These are phyloP conservation scores for rabbit (Oryctolagus cuniculus) DNA, from an alignment of 2,113 vertebrate genomes.

Conservation along the genomic window DNA sequence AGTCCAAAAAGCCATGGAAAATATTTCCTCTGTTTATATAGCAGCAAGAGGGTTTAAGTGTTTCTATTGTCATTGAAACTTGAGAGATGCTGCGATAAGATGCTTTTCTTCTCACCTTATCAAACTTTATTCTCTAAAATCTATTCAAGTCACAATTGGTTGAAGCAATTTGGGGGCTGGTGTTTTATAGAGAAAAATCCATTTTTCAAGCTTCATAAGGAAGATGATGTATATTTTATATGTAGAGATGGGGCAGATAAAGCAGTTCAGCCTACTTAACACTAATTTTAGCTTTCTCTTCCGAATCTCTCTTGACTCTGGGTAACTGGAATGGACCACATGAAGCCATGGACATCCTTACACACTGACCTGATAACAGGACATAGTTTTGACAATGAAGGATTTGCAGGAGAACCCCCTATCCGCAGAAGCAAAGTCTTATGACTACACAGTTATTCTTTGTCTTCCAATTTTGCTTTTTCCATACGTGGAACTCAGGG, in stretches of 20 bases:
- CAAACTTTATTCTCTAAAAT: constrained; percentile 40
- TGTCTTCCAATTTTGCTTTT: background rate
- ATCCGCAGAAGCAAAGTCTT: background rate
- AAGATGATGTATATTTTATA: background rate
- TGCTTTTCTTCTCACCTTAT: background rate
- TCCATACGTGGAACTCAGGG: background rate
- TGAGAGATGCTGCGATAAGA: background rate
- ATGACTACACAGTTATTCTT: background rate
- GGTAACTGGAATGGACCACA: too few relatives aligned
- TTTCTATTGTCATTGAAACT: background rate
- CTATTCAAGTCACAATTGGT: background rate
- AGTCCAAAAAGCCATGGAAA: background rate
- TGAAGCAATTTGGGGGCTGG: background rate
- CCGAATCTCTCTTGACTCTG: background rate
- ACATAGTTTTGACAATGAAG: background rate
- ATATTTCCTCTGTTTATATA: background rate
- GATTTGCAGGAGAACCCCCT: background rate
- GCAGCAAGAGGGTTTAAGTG: constrained; percentile 9
- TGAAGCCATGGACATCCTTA: background rate
- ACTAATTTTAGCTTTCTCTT: background rate
- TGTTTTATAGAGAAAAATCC: background rate
- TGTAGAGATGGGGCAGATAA: background rate
- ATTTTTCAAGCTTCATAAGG: background rate
- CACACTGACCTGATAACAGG: background rate
- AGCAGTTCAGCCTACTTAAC: background rate